Evolutionary conservation across 1,140 invertebrate genomes (phyloP), one percentile per base, ranked within the genome.

Genomic region (Sarcophaga bullata): DNA sequence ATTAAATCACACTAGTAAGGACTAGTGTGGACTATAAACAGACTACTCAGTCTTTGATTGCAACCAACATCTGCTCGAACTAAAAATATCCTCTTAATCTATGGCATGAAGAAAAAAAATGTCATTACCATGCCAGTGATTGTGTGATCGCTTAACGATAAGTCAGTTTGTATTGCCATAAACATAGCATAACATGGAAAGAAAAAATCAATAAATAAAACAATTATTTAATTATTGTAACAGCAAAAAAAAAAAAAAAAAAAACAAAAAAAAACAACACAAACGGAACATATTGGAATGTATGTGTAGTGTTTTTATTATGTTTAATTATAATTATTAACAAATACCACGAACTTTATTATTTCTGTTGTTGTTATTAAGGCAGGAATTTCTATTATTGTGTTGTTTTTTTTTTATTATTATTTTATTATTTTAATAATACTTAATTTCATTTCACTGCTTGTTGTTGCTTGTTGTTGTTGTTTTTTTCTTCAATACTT

Each of bases 251-350:
- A 58, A 58, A 6, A 58, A 13, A 4, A 58, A 58, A 58, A 13
- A 58, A 58, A 58, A 6, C 11, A 58, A 37, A 37, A 58, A 58
- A 6, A 37, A 37, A 37, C 1, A 37, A 1, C 1, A 37, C 25
- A 13, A 58, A 58, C 54, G 25, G 25, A 58, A 11, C 54, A 58
- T 58, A 13, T 58, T 58, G 13, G 13, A 58, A 9, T 58, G n/a
- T 58, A 13, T 15, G 13, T 58, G 13, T n/a, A n/a, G n/a, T n/a
- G n/a, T n/a, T 37, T 37, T 58, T 58, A 58, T 58, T 58, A n/a
- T 58, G 54, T 58, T 58, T 58, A 58, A 58, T 37, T 37, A 37
- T 58, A 58, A 58, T 58, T 58, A 13, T n/a, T 58, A 58, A 58
- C 54, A 58, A 58, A 58, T 15, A 58, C 9, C 54, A 58, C 11